phyloP scores from a whole-genome alignment of 1,140 invertebrate genomes.

The Drosophila arawakana region DNA sequence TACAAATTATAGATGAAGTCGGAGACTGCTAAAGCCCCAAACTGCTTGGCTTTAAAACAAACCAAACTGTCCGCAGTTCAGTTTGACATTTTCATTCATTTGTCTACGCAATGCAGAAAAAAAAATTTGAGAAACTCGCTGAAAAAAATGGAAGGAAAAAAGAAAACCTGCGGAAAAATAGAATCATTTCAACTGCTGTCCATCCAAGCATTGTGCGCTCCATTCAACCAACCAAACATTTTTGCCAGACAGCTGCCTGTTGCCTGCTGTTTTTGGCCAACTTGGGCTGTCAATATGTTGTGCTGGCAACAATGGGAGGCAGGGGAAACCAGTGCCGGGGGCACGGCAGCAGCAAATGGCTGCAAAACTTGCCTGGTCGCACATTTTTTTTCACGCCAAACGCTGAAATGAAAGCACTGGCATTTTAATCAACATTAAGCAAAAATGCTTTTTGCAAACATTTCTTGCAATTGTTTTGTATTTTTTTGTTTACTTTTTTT shows the following conservation, averaged over 20 bases:
- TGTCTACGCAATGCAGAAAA: slow-evolving; percentile 70
- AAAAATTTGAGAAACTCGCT: slow-evolving; percentile 10
- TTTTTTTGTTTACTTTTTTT: slow-evolving; percentile 15
- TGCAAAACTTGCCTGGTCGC: slow-evolving; percentile 64
- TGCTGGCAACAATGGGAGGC: background rate
- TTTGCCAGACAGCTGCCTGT: slow-evolving; percentile 71
- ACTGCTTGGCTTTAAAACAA: slow-evolving; percentile 7
- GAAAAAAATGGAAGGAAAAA: slow-evolving; percentile 6
- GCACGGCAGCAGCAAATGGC: slow-evolving; percentile 50
- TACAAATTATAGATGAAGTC: slow-evolving; percentile 12
- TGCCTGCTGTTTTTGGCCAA: slow-evolving; percentile 67
- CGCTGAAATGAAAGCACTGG: slow-evolving; percentile 64
- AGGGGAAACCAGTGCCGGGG: background rate
- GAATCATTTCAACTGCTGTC: slow-evolving; percentile 64
- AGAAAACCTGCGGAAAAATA: slow-evolving; percentile 13
- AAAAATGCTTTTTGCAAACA: slow-evolving; percentile 82
- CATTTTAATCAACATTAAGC: slow-evolving; percentile 83
- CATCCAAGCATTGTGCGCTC: slow-evolving; percentile 51
- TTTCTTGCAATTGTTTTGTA: slow-evolving; percentile 44
- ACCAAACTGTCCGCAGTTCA: slow-evolving; percentile 45
- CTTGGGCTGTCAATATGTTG: slow-evolving; percentile 73
- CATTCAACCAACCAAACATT: slow-evolving; percentile 52
- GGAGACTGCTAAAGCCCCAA: background rate
- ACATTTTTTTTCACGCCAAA: slow-evolving; percentile 65
- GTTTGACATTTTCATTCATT: slow-evolving; percentile 82